phyloP scores from a whole-genome alignment of 2,797 vertebrate species.

The Anguilla pacifica region DNA sequence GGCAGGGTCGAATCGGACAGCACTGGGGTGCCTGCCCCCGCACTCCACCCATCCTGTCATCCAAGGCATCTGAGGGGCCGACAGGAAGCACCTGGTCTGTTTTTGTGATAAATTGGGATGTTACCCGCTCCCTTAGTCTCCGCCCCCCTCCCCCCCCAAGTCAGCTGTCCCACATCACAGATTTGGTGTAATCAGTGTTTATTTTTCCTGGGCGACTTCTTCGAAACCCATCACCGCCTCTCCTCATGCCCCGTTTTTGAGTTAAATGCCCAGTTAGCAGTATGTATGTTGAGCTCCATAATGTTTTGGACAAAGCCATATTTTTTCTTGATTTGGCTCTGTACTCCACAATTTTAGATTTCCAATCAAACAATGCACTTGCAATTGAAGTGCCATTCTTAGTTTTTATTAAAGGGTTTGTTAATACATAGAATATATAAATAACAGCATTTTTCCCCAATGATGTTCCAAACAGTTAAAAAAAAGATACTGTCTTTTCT shows the following conservation, averaged over 20 bases:
- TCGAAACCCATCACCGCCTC: not conserved
- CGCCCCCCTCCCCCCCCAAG: not conserved
- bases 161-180: not conserved
- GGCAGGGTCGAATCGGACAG: not conserved
- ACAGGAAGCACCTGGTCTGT: slow-evolving; percentile 43
- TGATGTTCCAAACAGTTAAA: no score
- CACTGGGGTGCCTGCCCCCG: not conserved
- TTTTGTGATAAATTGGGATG: slow-evolving; percentile 38
- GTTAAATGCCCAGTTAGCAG: slow-evolving; percentile 10
- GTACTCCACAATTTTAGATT: no score
- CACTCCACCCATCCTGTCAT: not conserved
- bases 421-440: no score
- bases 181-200: slow-evolving; percentile 19
- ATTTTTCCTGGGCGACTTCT: slow-evolving; percentile 34
- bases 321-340: no score
- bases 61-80: not conserved
- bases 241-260: slow-evolving; percentile 6
- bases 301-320: no score
- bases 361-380: no score
- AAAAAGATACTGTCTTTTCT: no score
- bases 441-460: no score
- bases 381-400: no score
- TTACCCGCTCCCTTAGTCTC: not conserved
- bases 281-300: not conserved
- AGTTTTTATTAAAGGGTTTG: no score